These are phyloP conservation scores for Oscheius myriophilus DNA, from an alignment of 2,888 invertebrate species.

Conservation along the genomic window DNA sequence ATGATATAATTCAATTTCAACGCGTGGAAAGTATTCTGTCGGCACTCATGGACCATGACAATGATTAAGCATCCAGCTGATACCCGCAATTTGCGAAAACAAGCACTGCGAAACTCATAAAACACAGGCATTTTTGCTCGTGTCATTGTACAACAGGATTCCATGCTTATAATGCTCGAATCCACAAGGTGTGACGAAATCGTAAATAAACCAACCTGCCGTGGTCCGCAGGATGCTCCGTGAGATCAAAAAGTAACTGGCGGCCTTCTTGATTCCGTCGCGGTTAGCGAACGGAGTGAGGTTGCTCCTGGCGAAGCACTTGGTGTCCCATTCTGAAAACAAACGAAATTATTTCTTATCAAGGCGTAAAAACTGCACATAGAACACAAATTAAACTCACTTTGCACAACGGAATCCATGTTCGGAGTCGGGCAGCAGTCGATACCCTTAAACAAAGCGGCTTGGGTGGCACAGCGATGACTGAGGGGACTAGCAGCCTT, in stretches of 20 bases:
- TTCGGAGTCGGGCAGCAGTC: conserved; percentile 36
- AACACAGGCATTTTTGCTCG: no score
- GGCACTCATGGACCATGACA: no score
- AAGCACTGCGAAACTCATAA: no score
- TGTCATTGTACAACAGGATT: no score
- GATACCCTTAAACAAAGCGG: conserved; percentile 37
- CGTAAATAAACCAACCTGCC: conserved; percentile 32
- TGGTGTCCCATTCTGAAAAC: neutral
- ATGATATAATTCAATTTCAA: no score
- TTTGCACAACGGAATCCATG: conserved; percentile 37
- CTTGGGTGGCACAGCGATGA: conserved; percentile 37
- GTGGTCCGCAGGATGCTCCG: conserved; percentile 39
- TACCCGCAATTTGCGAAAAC: no score
- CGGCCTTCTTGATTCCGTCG: conserved; percentile 39
- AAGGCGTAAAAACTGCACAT: neutral
- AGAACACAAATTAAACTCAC: conserved; percentile 4
- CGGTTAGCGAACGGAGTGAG: conserved; percentile 39
- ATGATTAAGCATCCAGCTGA: no score
- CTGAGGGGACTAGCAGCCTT: conserved; percentile 10
- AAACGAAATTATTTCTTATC: neutral
- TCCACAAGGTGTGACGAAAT: no score
- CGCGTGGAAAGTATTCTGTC: no score
- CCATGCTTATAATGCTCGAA: no score
- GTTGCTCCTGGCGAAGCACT: conserved; percentile 29
- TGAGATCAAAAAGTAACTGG: conserved; percentile 40